phyloP scores from a whole-genome alignment of 2,797 vertebrate genomes.

The Alosa sapidissima region DNA sequence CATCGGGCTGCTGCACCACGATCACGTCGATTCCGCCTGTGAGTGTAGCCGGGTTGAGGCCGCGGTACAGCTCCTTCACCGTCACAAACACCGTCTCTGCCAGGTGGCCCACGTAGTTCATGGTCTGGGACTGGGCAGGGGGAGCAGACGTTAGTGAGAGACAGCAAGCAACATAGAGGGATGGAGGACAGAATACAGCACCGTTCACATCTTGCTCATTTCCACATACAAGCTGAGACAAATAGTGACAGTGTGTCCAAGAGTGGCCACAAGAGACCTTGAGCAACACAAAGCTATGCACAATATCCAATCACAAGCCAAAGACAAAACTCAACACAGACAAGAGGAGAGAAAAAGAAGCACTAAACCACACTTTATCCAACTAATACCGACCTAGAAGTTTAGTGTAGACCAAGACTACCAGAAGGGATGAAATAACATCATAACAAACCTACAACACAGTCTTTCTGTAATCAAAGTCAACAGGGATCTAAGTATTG shows the following conservation, averaged over 20 bases:
- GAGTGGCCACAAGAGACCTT: background rate
- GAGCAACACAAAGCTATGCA: background rate
- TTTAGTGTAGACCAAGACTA: background rate
- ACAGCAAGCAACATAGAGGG: background rate
- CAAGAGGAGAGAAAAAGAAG: background rate
- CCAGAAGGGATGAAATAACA: background rate
- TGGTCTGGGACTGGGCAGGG: slow-evolving; percentile 75
- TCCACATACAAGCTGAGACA: background rate
- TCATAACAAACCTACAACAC: background rate
- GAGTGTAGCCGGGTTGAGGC: slow-evolving; percentile 90
- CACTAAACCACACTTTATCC: background rate
- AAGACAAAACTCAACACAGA: background rate
- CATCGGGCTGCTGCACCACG: slow-evolving; percentile 87
- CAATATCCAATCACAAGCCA: background rate
- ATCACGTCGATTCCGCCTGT: slow-evolving; percentile 92
- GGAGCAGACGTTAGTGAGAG: background rate
- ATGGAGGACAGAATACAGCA: background rate
- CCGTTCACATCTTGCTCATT: no score
- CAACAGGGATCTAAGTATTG: background rate
- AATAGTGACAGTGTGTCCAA: background rate
- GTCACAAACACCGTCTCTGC: slow-evolving; percentile 89
- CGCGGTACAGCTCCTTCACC: slow-evolving; percentile 87
- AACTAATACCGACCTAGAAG: background rate
- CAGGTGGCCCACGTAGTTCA: slow-evolving; percentile 94
- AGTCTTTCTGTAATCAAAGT: background rate